These are phyloP conservation scores for Byasa hedistus DNA, from an alignment of 2,888 invertebrate genomes.

Conservation along the genomic window DNA sequence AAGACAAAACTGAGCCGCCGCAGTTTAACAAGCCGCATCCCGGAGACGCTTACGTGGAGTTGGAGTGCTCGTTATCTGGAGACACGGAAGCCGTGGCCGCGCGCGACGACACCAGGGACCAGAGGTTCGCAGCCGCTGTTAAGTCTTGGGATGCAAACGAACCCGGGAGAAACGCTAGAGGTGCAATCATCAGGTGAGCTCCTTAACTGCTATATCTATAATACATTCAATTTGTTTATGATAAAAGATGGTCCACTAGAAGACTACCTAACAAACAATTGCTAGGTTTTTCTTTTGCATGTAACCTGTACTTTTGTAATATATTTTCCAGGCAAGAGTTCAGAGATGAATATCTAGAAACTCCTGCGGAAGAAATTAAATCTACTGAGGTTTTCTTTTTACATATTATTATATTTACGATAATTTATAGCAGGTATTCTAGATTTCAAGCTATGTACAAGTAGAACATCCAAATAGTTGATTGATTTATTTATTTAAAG, in stretches of 20 bases:
- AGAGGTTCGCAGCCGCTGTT: slow-evolving; percentile 47
- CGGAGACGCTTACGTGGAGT: slow-evolving; percentile 59
- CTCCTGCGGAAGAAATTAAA: slow-evolving; percentile 10
- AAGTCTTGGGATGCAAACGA: slow-evolving; percentile 55
- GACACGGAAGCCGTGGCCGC: slow-evolving; percentile 49
- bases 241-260: no score
- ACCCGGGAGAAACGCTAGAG: slow-evolving; percentile 54
- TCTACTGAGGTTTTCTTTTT: slow-evolving; percentile 9
- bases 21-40: slow-evolving; percentile 39
- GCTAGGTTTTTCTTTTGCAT: no score
- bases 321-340: slow-evolving; percentile 59
- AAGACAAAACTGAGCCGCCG: slow-evolving; percentile 28
- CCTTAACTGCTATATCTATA: no score
- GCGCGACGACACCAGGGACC: slow-evolving; percentile 58
- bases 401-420: background rate
- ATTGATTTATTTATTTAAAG: no score
- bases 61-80: slow-evolving; percentile 56
- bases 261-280: no score
- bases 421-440: no score
- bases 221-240: no score
- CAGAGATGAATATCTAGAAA: slow-evolving; percentile 54
- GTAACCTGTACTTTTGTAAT: no score
- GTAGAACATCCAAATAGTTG: no score
- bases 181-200: slow-evolving; percentile 56
- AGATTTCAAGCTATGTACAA: no score